phyloP scores from a whole-genome alignment of 2,113 vertebrate genomes.

The Pseudopipra pipra region DNA sequence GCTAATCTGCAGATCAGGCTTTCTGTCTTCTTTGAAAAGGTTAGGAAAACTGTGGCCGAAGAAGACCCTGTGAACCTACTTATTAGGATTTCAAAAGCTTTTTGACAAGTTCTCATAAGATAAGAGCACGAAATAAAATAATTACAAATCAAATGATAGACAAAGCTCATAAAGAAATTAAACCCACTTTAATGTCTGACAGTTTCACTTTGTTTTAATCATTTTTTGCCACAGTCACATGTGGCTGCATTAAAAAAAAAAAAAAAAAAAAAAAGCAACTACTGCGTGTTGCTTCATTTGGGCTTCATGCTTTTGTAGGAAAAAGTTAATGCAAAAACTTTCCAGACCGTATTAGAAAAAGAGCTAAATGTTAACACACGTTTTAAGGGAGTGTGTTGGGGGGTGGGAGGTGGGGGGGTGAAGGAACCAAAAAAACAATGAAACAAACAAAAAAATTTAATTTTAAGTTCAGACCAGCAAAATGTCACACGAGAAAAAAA shows the following conservation, averaged over 20 bases:
- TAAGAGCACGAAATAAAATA: constrained; percentile 50
- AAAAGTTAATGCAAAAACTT: neutral
- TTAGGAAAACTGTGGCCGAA: constrained; percentile 64
- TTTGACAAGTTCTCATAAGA: constrained; percentile 50
- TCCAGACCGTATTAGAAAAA: neutral
- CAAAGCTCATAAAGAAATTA: constrained; percentile 54
- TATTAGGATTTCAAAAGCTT: constrained; percentile 64
- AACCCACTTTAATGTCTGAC: constrained; percentile 29
- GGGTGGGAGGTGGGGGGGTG: too few species aligned
- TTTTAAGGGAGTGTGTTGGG: neutral
- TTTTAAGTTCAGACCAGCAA: neutral
- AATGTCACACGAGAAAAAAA: neutral
- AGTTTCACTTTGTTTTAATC: constrained; percentile 34
- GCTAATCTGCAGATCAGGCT: too few species aligned
- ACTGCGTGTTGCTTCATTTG: neutral
- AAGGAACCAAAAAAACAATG: neutral
- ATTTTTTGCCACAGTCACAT: neutral
- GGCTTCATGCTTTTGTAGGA: neutral
- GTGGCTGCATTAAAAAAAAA: neutral
- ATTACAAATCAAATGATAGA: constrained; percentile 25
- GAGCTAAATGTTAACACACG: neutral
- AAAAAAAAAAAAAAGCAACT: neutral
- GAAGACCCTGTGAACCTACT: constrained; percentile 57
- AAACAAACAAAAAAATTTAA: neutral
- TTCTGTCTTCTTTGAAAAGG: constrained; percentile 65